A percentile compares a stretch with the other conserved stretches of the same genome.
Conservation (phyloP, 2,113 vertebrate species). For the Edolisoma coerulescens region DNA sequence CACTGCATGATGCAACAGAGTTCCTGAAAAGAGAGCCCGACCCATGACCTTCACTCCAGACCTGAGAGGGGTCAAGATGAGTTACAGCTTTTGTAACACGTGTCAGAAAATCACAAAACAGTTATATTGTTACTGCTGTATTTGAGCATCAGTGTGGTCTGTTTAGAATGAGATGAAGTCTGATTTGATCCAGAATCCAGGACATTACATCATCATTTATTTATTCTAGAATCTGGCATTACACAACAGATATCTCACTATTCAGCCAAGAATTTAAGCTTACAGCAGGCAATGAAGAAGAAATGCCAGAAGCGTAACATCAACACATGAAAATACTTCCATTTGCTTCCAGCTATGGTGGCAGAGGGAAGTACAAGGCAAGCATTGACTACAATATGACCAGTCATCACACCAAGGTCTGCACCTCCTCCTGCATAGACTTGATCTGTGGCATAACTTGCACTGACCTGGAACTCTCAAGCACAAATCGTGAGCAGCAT, state of each 20-base stretch:
- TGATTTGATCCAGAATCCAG: not conserved
- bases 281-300: not conserved
- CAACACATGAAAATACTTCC: not conserved
- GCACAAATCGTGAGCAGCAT: not conserved
- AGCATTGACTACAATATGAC: not conserved
- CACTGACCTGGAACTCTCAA: not conserved
- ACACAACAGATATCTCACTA: not conserved
- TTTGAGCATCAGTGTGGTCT: not conserved
- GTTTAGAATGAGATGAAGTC: not conserved
- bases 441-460: not conserved
- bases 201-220: conserved; percentile 14
- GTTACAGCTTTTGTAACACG: not conserved
- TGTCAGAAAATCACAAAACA: not conserved
- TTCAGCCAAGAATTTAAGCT: conserved; percentile 2
- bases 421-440: not conserved
- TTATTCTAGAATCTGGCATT: conserved; percentile 28
- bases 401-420: not conserved
- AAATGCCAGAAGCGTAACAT: not conserved
- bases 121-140: not conserved
- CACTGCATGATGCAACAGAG: rapidly evolving
- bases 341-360: not conserved
- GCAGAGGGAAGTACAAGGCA: not conserved
- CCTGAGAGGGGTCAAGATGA: not conserved
- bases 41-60: not conserved
- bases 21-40: not conserved